Conservation (phyloP, 2,888 invertebrate species). For the Zaprionus obscuricornis region DNA sequence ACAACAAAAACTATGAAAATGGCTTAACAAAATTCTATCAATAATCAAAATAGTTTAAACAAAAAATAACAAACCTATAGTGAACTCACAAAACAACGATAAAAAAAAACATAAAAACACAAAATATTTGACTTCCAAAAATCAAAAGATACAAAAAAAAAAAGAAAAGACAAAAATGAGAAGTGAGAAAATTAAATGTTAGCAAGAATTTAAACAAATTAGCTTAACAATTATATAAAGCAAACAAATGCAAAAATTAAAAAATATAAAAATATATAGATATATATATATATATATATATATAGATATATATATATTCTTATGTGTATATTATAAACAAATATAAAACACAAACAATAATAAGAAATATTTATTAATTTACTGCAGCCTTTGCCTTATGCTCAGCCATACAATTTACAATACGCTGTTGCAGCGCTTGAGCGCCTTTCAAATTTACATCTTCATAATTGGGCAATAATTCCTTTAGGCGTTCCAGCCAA, state of each 20-base stretch:
- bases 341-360: background rate
- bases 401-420: conserved; percentile 67
- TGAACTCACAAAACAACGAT: conserved; percentile 24
- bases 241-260: conserved; percentile 20
- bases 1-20: conserved; percentile 18
- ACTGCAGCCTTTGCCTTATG: conserved; percentile 52
- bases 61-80: too few relatives aligned
- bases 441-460: conserved; percentile 79
- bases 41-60: too few relatives aligned
- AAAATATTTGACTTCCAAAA: conserved; percentile 64
- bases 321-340: too few relatives aligned
- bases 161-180: too few relatives aligned
- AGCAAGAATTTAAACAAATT: conserved; percentile 60
- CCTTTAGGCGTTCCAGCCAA: conserved; percentile 79
- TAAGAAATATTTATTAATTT: conserved; percentile 4
- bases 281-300: conserved; percentile 5
- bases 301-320: too few relatives aligned
- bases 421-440: conserved; percentile 66
- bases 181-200: too few relatives aligned
- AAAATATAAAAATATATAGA: conserved; percentile 33
- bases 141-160: conserved; percentile 58
- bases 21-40: conserved; percentile 23
- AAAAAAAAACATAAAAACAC: conserved; percentile 11
- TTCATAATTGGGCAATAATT: conserved; percentile 76
- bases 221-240: conserved; percentile 22